Evolutionary conservation across 2,888 invertebrate species (phyloP).

Genomic region (Drosophila trichaetosa): DNA sequence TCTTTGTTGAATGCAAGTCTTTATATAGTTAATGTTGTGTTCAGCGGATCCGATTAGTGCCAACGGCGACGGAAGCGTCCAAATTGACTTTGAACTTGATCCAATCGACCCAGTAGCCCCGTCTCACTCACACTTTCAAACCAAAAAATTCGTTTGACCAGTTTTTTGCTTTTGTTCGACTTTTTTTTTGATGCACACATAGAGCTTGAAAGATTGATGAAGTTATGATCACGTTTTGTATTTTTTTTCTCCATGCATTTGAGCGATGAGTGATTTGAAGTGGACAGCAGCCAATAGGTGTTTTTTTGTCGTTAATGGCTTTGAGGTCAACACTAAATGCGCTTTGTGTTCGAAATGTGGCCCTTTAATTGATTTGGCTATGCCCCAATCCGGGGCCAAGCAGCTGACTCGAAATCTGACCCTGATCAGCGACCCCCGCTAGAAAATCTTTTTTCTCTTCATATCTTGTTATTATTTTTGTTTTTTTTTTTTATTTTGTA

Average conservation of each 20-base stretch:
- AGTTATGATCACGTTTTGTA: conserved; percentile 68
- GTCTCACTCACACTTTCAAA: not conserved
- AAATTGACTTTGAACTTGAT: conserved; percentile 76
- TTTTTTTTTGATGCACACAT: conserved; percentile 55
- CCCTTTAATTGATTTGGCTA: conserved; percentile 76
- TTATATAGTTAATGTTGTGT: conserved; percentile 52
- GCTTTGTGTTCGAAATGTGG: conserved; percentile 45
- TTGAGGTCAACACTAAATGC: conserved; percentile 54
- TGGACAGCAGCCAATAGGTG: conserved; percentile 44
- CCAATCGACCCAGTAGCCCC: conserved; percentile 5
- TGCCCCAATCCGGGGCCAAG: conserved; percentile 32
- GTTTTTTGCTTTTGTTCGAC: conserved; percentile 28
- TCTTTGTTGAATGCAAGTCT: conserved; percentile 25
- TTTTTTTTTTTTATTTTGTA: conserved; percentile 1
- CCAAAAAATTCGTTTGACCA: conserved; percentile 43
- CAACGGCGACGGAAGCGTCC: conserved; percentile 65
- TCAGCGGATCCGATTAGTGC: conserved; percentile 21
- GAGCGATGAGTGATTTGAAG: conserved; percentile 36
- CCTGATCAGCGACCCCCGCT: conserved; percentile 57
- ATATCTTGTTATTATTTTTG: conserved; percentile 13
- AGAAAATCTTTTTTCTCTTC: conserved; percentile 33
- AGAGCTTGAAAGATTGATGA: conserved; percentile 52
- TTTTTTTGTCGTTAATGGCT: conserved; percentile 13
- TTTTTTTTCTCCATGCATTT: conserved; percentile 44
- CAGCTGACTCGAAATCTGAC: conserved; percentile 24